Evolutionary conservation across 2,888 invertebrate genomes (phyloP), one percentile per base, ranked within the genome.

Genomic region (Allacma fusca): DNA sequence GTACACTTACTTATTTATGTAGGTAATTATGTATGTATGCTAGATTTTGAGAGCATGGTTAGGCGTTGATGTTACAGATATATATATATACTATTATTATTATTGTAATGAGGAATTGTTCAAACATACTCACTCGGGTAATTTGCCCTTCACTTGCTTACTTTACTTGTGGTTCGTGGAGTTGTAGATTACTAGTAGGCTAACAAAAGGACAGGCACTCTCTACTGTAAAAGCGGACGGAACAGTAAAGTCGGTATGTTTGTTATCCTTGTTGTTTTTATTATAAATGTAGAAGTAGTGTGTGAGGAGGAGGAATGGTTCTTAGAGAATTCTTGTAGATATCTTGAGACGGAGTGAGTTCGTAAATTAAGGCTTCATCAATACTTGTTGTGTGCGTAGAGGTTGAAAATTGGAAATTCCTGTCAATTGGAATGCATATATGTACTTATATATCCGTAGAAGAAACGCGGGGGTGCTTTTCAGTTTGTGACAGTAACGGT

Each of bases 401-500:
- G 50, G 16, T 50, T 12, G 50, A 16, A 50, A 50, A 50, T 50
- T 50, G 16, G 50, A 50, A 50, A 50, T 50, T 19, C 7, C 19
- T 50, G 50, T 50, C 50, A 50, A 50, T 50, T 50, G 16, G 16
- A 50, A n/a, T 69, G 43, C 44, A 70, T 50, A n/a, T n/a, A n/a
- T n/a, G n/a, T n/a, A n/a, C n/a, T n/a, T n/a, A n/a, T n/a, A n/a
- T n/a, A n/a, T n/a, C n/a, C n/a, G n/a, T n/a, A 50, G 50, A n/a
- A 16, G 50, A n/a, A 50, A 9, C 50, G 50, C 43, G 44, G 50
- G 62, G 65, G 26, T 12, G 73, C 40, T 62, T 62, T 73, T 73
- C 57, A 73, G 57, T 29, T n/a, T 57, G 62, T 73, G 73, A 62
- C 73, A 73, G 62, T 62, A 73, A 73, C 73, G 73, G 73, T 73